phyloP scores from a whole-genome alignment of 2,113 vertebrate species.

The Pachyramphus minor region DNA sequence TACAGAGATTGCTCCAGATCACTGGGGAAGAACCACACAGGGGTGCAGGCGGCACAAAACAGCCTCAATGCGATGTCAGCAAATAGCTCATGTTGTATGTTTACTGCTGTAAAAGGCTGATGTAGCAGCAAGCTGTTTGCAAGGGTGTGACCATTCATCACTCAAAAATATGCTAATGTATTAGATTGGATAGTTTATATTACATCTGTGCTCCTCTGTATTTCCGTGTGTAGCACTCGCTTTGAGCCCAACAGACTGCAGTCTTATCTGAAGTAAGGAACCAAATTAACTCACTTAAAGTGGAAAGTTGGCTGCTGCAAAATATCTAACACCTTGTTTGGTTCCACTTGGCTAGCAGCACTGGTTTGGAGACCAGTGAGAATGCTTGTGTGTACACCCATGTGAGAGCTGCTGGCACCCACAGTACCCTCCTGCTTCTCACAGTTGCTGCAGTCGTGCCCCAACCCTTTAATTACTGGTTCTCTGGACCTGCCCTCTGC shows the following conservation, averaged over 20 bases:
- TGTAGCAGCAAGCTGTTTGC: background rate
- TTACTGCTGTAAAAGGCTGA: background rate
- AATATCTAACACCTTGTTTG: background rate
- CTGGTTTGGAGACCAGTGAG: background rate
- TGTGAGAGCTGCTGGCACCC: background rate
- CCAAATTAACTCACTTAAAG: background rate
- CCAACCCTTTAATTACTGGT: background rate
- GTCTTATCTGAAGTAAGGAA: background rate
- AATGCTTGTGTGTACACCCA: rapidly evolving
- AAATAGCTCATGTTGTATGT: background rate
- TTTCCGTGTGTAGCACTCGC: background rate
- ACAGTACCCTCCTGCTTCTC: background rate
- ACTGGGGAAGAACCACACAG: background rate
- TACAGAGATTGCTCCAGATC: background rate
- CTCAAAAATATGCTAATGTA: background rate
- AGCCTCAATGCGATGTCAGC: background rate
- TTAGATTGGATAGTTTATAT: background rate
- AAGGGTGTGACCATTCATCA: background rate
- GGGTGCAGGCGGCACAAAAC: background rate
- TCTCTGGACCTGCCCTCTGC: background rate
- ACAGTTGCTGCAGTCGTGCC: background rate
- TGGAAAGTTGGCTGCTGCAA: background rate
- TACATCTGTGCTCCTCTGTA: background rate
- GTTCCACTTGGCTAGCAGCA: background rate
- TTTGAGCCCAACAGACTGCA: background rate